These are phyloP conservation scores for Trichacis sp. DNA, from an alignment of 2,888 invertebrate species.

Conservation along the genomic window DNA sequence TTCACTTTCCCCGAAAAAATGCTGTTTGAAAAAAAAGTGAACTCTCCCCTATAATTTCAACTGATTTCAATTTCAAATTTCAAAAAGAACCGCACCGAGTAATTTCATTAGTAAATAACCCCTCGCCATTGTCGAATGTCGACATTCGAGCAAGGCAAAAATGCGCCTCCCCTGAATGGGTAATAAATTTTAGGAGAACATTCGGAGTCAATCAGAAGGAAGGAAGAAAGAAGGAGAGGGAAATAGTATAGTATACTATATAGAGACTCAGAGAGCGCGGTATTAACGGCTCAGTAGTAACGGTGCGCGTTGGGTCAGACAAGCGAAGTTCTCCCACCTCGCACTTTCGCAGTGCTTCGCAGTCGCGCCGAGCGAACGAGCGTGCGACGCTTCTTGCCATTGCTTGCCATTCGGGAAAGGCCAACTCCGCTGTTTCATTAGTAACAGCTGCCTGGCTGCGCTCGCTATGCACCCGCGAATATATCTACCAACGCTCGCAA, in stretches of 20 bases:
- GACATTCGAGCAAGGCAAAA: too few relatives aligned
- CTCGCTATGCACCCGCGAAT: not conserved
- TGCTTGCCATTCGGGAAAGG: conserved; percentile 1
- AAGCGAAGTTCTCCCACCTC: not conserved
- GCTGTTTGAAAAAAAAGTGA: too few relatives aligned
- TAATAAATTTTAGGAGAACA: not conserved
- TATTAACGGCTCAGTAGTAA: conserved; percentile 5
- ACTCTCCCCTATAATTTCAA: too few relatives aligned
- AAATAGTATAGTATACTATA: too few relatives aligned
- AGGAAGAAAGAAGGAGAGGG: not conserved
- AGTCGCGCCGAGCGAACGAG: too few relatives aligned
- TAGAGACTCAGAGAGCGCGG: too few relatives aligned
- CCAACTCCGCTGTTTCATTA: not conserved
- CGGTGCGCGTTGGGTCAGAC: not conserved
- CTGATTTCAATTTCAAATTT: too few relatives aligned
- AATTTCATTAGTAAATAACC: too few relatives aligned
- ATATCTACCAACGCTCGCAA: not conserved
- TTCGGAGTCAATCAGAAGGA: not conserved
- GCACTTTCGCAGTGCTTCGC: too few relatives aligned
- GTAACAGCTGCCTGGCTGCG: conserved; percentile 2
- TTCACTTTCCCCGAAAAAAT: too few relatives aligned
- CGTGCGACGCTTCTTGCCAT: not conserved
- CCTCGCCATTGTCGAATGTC: too few relatives aligned
- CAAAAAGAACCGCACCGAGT: too few relatives aligned
- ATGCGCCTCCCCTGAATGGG: not conserved